These are phyloP conservation scores for Loripinus fragilis DNA, from an alignment of 2,888 invertebrate genomes.

Conservation along the genomic window DNA sequence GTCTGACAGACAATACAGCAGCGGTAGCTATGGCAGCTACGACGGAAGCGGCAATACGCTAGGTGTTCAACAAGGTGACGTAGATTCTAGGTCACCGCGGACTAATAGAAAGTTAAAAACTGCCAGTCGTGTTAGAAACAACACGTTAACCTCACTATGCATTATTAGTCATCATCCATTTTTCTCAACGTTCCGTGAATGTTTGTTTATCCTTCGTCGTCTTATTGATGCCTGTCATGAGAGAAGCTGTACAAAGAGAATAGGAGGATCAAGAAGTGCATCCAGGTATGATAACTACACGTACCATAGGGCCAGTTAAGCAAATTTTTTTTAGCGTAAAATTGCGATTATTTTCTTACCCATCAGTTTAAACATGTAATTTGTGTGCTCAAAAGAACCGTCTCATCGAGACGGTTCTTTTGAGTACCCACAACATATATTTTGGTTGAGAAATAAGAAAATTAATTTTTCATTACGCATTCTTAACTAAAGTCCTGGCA, in stretches of 20 bases:
- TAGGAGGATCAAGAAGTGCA: slow-evolving; percentile 93
- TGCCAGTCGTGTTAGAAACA: slow-evolving; percentile 87
- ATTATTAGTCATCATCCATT: slow-evolving; percentile 99
- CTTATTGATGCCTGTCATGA: slow-evolving; percentile 99
- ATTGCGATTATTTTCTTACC: no score
- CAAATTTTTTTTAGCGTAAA: no score
- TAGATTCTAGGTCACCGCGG: slow-evolving; percentile 76
- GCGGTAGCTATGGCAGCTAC: slow-evolving; percentile 28
- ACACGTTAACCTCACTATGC: slow-evolving; percentile 98
- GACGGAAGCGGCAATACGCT: slow-evolving; percentile 62
- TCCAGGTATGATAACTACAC: slow-evolving; percentile 93
- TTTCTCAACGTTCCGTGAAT: slow-evolving; percentile 99
- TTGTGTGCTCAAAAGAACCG: no score
- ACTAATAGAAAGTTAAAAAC: slow-evolving; percentile 76
- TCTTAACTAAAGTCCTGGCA: no score
- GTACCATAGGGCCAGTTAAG: no score
- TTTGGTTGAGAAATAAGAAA: no score
- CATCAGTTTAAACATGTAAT: no score
- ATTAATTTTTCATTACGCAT: no score
- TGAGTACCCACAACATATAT: no score
- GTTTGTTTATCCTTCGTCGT: slow-evolving; percentile 96
- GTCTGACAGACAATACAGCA: slow-evolving; percentile 55
- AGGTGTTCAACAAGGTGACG: slow-evolving; percentile 66
- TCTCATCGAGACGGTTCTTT: no score
- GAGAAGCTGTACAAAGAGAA: slow-evolving; percentile 89